These are phyloP conservation scores for Himalopsyche kuldschensis DNA, from an alignment of 2,888 invertebrate genomes.

Conservation along the genomic window DNA sequence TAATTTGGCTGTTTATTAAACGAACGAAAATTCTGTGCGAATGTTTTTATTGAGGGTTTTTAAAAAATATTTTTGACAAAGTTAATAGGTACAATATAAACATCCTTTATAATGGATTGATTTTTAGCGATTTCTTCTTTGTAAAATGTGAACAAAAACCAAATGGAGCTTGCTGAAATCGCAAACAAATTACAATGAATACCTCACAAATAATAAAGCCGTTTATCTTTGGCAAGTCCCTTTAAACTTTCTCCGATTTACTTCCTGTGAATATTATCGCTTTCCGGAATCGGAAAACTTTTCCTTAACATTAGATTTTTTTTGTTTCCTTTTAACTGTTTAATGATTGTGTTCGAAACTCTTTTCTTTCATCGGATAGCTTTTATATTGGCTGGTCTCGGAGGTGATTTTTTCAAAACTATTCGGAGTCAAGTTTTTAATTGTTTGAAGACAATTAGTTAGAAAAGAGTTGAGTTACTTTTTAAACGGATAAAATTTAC, in stretches of 20 bases:
- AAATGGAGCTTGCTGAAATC: neutral
- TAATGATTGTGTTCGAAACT: neutral
- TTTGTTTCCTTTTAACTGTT: neutral
- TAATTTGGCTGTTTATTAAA: no score
- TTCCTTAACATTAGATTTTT: neutral
- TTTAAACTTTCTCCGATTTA: neutral
- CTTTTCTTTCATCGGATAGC: neutral
- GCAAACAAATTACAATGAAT: neutral
- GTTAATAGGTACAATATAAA: neutral
- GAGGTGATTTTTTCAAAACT: neutral
- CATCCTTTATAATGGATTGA: neutral
- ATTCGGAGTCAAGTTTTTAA: neutral
- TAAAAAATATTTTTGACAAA: no score
- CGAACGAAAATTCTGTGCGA: no score
- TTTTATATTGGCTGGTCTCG: neutral
- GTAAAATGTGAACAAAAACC: neutral
- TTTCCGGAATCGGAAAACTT: neutral
- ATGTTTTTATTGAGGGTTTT: no score
- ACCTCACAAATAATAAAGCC: neutral
- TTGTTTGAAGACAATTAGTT: neutral
- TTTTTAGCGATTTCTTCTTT: neutral
- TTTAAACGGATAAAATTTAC: no score
- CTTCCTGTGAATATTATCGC: neutral
- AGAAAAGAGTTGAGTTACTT: no score
- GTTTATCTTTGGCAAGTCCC: neutral